Percentiles rank a stretch among this genome's conserved stretches.
These are phyloP conservation scores for Knipowitschia caucasica DNA, from an alignment of 2,797 vertebrate species.

Conservation along the genomic window DNA sequence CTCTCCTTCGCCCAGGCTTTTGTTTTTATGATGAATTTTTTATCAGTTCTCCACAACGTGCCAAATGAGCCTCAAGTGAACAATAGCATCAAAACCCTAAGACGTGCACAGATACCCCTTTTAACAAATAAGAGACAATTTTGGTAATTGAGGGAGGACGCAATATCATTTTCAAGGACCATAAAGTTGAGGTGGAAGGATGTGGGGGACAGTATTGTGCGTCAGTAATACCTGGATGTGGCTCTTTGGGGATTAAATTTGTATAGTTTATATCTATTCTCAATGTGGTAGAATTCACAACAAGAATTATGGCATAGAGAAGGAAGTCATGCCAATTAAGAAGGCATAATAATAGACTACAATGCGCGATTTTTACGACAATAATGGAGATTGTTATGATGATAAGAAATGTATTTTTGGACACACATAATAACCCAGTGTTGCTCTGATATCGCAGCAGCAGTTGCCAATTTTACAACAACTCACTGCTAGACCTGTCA, in stretches of 20 bases:
- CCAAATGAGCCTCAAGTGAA: conserved; percentile 73
- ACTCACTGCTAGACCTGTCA: not conserved
- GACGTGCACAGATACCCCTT: conserved; percentile 59
- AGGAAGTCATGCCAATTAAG: conserved; percentile 26
- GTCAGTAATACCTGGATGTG: conserved; percentile 51
- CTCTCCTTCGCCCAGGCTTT: conserved; percentile 66
- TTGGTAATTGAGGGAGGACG: conserved; percentile 69
- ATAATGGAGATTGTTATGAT: not conserved
- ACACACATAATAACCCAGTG: not conserved
- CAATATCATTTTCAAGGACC: conserved; percentile 68
- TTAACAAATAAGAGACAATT: conserved; percentile 71
- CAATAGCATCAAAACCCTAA: conserved; percentile 68
- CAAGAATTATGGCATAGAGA: conserved; percentile 47
- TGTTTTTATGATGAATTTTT: conserved; percentile 74
- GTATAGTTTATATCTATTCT: conserved; percentile 53
- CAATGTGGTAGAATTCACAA: conserved; percentile 48
- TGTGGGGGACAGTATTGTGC: conserved; percentile 50
- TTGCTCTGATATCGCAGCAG: not conserved
- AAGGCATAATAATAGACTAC: not conserved
- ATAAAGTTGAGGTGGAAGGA: conserved; percentile 57
- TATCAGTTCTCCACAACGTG: conserved; percentile 66
- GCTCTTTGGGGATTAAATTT: conserved; percentile 62
- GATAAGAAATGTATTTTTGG: not conserved
- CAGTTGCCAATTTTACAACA: not conserved
- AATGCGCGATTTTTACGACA: not conserved